phyloP scores from a whole-genome alignment of 2,113 vertebrate species.

The Galbula dea region DNA sequence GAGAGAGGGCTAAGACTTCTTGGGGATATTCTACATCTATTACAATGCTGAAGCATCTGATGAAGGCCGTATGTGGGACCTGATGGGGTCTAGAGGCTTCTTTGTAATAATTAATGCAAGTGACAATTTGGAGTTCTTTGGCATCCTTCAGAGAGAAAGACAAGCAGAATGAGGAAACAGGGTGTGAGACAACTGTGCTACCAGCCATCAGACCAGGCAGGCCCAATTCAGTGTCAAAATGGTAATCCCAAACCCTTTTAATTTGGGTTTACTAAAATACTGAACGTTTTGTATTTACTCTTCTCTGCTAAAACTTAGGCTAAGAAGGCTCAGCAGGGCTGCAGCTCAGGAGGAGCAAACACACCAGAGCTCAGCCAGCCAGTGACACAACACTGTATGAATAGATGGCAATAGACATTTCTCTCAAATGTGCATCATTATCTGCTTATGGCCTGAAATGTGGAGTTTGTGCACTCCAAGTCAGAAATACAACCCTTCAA shows the following conservation, averaged over 20 bases:
- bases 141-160: neutral
- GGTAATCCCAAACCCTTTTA: neutral
- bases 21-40: neutral
- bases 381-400: neutral
- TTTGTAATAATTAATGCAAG: neutral
- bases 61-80: neutral
- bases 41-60: neutral
- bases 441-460: slow-evolving; percentile 16
- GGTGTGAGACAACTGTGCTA: neutral
- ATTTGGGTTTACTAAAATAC: neutral
- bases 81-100: neutral
- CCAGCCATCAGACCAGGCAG: neutral
- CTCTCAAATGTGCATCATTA: neutral
- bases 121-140: neutral
- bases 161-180: neutral
- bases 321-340: neutral
- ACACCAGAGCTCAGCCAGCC: neutral
- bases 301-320: neutral
- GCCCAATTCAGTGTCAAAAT: neutral
- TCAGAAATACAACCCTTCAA: slow-evolving; percentile 13
- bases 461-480: neutral
- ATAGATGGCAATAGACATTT: neutral
- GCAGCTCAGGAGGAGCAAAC: neutral
- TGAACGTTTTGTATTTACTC: neutral
- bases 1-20: neutral